Percentiles rank a stretch among this genome's conserved stretches.
phyloP scores from a whole-genome alignment of 1,140 invertebrate species.

The Aphelinus certus region DNA sequence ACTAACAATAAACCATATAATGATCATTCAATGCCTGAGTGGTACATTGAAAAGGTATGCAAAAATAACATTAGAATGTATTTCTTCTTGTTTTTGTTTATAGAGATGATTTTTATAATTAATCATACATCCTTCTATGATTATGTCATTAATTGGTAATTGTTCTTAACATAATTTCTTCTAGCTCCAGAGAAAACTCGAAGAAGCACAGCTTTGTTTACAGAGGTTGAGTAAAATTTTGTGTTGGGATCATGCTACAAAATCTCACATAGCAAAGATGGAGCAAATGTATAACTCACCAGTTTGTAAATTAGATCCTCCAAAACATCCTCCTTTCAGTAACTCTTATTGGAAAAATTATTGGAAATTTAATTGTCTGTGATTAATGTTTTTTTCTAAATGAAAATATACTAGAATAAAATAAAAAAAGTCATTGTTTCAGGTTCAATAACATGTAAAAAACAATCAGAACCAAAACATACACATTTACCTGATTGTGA shows the following conservation, averaged over 20 bases:
- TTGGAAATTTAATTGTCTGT: conserved; percentile 37
- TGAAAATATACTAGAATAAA: no score
- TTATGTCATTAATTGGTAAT: not conserved
- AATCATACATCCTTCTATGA: no score
- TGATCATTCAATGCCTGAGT: not conserved
- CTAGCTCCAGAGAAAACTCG: conserved; percentile 30
- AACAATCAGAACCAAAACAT: conserved; percentile 11
- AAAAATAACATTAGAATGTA: not conserved
- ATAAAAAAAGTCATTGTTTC: not conserved
- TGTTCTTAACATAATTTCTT: not conserved
- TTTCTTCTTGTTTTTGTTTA: no score
- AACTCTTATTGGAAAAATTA: conserved; percentile 29
- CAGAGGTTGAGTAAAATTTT: conserved; percentile 19
- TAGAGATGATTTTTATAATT: no score
- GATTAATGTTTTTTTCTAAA: not conserved
- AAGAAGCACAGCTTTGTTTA: conserved; percentile 13
- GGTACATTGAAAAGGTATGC: conserved; percentile 33
- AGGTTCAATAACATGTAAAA: conserved; percentile 22
- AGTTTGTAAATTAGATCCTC: conserved; percentile 34
- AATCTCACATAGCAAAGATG: not conserved
- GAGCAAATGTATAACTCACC: conserved; percentile 27
- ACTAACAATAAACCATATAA: conserved; percentile 7
- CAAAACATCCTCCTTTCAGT: conserved; percentile 18
- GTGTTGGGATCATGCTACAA: not conserved
- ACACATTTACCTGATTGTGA: conserved; percentile 25